Percentiles rank a stretch among this genome's conserved stretches.
phyloP scores from a whole-genome alignment of 2,888 invertebrate species.

The Drosophila meridionalis region DNA sequence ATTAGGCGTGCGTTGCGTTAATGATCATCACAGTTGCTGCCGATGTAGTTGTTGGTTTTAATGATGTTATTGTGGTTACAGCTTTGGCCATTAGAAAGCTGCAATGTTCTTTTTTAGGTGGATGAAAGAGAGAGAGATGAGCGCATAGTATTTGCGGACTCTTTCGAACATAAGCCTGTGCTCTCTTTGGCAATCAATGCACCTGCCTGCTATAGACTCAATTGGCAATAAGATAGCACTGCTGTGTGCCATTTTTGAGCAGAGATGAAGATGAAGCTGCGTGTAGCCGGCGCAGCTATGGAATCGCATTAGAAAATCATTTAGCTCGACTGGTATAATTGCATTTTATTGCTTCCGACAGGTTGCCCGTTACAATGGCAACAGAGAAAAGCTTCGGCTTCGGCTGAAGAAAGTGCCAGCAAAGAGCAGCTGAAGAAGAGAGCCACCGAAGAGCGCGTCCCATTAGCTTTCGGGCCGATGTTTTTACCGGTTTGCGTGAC shows the following conservation, averaged over 20 bases:
- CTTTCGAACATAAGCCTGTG: conserved; percentile 30
- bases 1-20: conserved; percentile 70
- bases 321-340: conserved; percentile 61
- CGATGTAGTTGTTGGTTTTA: conserved; percentile 22
- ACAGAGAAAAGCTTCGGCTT: conserved; percentile 60
- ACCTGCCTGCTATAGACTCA: conserved; percentile 56
- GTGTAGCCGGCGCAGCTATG: conserved; percentile 19
- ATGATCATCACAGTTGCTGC: conserved; percentile 46
- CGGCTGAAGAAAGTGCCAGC: conserved; percentile 61
- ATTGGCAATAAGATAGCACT: conserved; percentile 53
- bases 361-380: conserved; percentile 54
- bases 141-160: neutral
- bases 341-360: conserved; percentile 75
- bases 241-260: conserved; percentile 35
- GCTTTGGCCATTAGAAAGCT: conserved; percentile 74
- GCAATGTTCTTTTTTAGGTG: conserved; percentile 44
- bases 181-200: conserved; percentile 54
- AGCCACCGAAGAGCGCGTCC: conserved; percentile 27
- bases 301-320: conserved; percentile 69
- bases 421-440: conserved; percentile 60
- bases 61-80: conserved; percentile 40
- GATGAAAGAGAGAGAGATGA: conserved; percentile 23
- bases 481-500: conserved; percentile 72
- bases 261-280: conserved; percentile 25
- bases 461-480: conserved; percentile 63